Percentiles rank a stretch among this genome's conserved stretches.
Conservation (phyloP, 1,140 invertebrate genomes). For the Cyclargus thomasi region DNA sequence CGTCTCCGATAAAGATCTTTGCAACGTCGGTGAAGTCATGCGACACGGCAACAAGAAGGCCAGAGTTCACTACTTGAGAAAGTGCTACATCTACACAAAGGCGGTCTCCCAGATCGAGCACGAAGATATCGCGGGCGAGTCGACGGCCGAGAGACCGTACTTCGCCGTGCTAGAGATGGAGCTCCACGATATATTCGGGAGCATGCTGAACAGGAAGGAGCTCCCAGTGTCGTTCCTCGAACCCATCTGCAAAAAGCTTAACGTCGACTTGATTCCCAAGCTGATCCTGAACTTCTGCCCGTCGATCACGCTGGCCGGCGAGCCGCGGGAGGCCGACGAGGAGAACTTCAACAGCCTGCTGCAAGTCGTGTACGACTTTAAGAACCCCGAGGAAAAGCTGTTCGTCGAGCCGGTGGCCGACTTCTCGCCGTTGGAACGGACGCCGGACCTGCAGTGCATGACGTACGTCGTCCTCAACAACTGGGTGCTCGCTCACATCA, state of each 20-base stretch:
- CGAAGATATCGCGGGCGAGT: conserved; percentile 36
- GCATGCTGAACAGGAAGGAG: conserved; percentile 67
- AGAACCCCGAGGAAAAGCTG: conserved; percentile 60
- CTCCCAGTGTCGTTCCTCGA: conserved; percentile 62
- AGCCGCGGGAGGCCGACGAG: conserved; percentile 48
- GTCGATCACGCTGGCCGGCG: conserved; percentile 49
- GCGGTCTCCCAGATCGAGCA: conserved; percentile 59
- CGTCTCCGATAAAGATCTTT: conserved; percentile 65
- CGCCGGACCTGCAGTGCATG: conserved; percentile 56
- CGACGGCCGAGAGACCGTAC: conserved; percentile 40
- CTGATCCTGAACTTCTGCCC: conserved; percentile 71
- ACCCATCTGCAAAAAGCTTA: conserved; percentile 68
- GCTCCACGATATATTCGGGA: conserved; percentile 66
- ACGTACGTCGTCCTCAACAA: conserved; percentile 69
- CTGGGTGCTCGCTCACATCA: conserved; percentile 70
- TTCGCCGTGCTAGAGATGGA: conserved; percentile 59
- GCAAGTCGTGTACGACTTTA: conserved; percentile 61
- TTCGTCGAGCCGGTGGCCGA: conserved; percentile 52
- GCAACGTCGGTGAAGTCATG: conserved; percentile 57
- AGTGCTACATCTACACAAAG: conserved; percentile 69
- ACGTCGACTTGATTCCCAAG: conserved; percentile 69
- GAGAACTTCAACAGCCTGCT: conserved; percentile 61
- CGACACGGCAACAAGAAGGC: conserved; percentile 51
- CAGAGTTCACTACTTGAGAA: conserved; percentile 59
- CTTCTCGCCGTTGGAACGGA: conserved; percentile 52